These are phyloP conservation scores for Henicopernis longicauda DNA, from an alignment of 2,113 vertebrate genomes.

Conservation along the genomic window DNA sequence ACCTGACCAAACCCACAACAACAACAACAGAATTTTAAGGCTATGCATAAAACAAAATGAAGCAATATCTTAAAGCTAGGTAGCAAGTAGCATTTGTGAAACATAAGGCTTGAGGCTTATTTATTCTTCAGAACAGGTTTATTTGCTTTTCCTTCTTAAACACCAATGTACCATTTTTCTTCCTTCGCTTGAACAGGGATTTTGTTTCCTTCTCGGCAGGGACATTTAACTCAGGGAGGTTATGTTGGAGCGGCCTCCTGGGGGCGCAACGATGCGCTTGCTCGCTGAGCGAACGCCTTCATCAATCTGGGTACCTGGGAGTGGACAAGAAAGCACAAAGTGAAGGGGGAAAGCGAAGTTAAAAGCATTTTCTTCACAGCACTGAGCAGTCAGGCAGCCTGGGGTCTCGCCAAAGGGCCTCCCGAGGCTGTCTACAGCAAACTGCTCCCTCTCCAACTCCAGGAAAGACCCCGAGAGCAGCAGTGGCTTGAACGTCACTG, in stretches of 20 bases:
- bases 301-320: slow-evolving; percentile 72
- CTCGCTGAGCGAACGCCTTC: slow-evolving; percentile 88
- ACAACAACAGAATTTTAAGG: slow-evolving; percentile 66
- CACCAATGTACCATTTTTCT: slow-evolving; percentile 74
- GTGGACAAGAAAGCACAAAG: not conserved
- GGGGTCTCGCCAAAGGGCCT: not conserved
- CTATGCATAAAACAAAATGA: slow-evolving; percentile 81
- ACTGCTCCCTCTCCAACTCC: not conserved
- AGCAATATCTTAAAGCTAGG: slow-evolving; percentile 84
- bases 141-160: slow-evolving; percentile 74
- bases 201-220: slow-evolving; percentile 35
- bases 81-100: slow-evolving; percentile 85
- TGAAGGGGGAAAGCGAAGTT: not conserved
- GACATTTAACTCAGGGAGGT: slow-evolving; percentile 91
- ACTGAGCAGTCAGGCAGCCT: not conserved
- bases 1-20: slow-evolving; percentile 2
- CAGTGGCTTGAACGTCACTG: not conserved
- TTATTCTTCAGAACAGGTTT: slow-evolving; percentile 75
- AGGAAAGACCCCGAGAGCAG: rapidly evolving
- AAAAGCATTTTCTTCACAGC: not conserved
- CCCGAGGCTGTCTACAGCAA: not conserved
- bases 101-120: slow-evolving; percentile 98
- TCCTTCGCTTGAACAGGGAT: slow-evolving; percentile 72
- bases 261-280: slow-evolving; percentile 91
- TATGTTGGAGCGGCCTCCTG: slow-evolving; percentile 97